Conservation (phyloP, 2,113 vertebrate genomes). For the Pachycephala philippinensis region DNA sequence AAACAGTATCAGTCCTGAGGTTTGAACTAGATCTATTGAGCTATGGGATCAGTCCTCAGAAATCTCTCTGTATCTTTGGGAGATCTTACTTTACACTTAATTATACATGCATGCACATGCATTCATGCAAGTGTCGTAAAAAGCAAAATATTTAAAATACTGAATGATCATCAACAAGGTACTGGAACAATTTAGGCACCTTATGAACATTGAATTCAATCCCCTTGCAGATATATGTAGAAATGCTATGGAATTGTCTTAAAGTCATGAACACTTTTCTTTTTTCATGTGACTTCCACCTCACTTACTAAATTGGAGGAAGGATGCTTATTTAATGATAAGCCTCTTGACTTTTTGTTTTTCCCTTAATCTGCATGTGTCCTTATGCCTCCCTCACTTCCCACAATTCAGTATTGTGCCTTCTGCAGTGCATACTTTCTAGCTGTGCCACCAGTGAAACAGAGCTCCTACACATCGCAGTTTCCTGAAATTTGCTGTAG, state of each 20-base stretch:
- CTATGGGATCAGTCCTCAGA: background rate
- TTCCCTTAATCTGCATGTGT: background rate
- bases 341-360: background rate
- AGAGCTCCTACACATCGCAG: background rate
- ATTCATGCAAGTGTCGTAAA: background rate
- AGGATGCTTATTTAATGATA: background rate
- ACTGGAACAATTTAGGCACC: background rate
- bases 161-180: background rate
- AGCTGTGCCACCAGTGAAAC: background rate
- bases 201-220: background rate
- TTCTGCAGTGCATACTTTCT: background rate
- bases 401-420: background rate
- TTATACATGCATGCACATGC: background rate
- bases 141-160: background rate
- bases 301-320: background rate
- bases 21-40: background rate
- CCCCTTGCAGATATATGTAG: background rate
- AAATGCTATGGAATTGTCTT: background rate
- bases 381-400: background rate
- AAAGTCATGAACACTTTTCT: background rate
- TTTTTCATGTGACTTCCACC: background rate
- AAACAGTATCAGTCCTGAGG: background rate
- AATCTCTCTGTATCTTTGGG: background rate
- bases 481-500: background rate
- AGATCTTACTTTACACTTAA: background rate